These are phyloP conservation scores for Masnerella sp. DNA, from an alignment of 2,888 invertebrate genomes.

Conservation along the genomic window DNA sequence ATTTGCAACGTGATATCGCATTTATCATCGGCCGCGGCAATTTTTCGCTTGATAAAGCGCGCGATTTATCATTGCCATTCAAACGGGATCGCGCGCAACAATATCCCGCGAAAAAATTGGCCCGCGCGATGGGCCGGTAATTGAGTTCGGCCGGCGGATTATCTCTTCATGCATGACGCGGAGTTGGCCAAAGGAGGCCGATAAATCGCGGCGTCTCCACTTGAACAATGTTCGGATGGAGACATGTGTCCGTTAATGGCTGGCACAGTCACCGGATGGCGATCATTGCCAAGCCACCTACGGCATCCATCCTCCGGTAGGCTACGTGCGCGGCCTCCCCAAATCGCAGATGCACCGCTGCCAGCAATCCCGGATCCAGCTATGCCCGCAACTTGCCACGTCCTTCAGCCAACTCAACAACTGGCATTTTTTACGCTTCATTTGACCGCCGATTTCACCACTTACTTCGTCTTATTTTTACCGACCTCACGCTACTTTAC, in stretches of 20 bases:
- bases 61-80: constrained; percentile 46
- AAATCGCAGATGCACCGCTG: constrained; percentile 64
- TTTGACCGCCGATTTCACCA: constrained; percentile 9
- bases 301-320: constrained; percentile 68
- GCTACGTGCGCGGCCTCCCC: constrained; percentile 74
- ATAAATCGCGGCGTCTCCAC: constrained; percentile 67
- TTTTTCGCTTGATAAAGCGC: constrained; percentile 42
- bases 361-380: constrained; percentile 43
- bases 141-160: constrained; percentile 55
- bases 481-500: not conserved
- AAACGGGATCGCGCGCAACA: constrained; percentile 24
- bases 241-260: constrained; percentile 77
- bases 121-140: constrained; percentile 18
- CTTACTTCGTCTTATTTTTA: not conserved
- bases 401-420: constrained; percentile 65
- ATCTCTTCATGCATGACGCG: constrained; percentile 29
- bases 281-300: constrained; percentile 76
- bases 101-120: constrained; percentile 37
- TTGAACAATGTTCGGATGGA: constrained; percentile 70
- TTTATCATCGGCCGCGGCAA: constrained; percentile 34
- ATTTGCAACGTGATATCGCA: constrained; percentile 46
- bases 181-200: constrained; percentile 61
- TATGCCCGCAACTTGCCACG: constrained; percentile 57
- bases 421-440: constrained; percentile 62
- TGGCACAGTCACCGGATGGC: constrained; percentile 75